These are phyloP conservation scores for Pseudanteris insignis DNA, from an alignment of 2,888 invertebrate genomes.

Conservation along the genomic window DNA sequence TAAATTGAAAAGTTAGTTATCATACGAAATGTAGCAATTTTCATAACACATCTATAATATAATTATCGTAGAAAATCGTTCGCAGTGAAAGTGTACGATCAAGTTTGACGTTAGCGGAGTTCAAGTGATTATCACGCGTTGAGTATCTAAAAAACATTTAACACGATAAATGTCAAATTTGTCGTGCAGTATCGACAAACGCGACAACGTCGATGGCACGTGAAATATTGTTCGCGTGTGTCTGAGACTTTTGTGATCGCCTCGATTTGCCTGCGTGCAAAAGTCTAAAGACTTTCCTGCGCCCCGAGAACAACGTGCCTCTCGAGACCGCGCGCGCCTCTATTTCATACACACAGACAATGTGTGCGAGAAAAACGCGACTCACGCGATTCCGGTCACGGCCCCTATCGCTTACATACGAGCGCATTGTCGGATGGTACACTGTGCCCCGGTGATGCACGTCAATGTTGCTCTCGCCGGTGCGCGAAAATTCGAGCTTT, in stretches of 20 bases:
- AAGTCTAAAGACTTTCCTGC: slow-evolving; percentile 19
- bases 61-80: no score
- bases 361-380: slow-evolving; percentile 20
- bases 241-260: not conserved
- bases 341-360: slow-evolving; percentile 22
- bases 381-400: slow-evolving; percentile 47
- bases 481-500: not conserved
- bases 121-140: no score
- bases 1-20: no score
- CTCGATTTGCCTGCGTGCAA: not conserved
- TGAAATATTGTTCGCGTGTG: no score
- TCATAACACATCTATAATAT: no score
- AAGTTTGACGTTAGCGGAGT: no score
- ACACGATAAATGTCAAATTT: no score
- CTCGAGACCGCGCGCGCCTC: slow-evolving; percentile 12
- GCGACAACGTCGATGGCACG: no score
- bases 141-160: no score
- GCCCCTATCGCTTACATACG: slow-evolving; percentile 40
- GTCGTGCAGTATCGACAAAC: no score
- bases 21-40: no score
- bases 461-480: not conserved
- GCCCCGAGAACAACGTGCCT: slow-evolving; percentile 11
- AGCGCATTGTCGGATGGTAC: slow-evolving; percentile 4
- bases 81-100: no score
- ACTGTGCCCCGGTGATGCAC: slow-evolving; percentile 2